phyloP scores from a whole-genome alignment of 2,888 invertebrate species.

The Nasonovia ribisnigri region DNA sequence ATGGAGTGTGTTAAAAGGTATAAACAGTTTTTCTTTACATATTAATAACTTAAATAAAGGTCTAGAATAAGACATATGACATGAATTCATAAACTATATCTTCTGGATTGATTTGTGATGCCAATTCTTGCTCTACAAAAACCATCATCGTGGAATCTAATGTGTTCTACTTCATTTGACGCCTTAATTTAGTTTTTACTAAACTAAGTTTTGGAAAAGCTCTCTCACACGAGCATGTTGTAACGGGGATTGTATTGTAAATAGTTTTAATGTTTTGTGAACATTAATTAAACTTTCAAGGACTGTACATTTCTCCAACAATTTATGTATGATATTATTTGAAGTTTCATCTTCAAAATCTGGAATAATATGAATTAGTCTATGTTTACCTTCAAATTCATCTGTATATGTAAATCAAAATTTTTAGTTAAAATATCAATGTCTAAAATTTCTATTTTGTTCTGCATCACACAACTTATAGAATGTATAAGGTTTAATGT shows the following conservation, averaged over 20 bases:
- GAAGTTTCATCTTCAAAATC: not conserved
- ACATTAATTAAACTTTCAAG: not conserved
- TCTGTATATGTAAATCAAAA: not conserved
- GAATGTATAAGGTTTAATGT: not conserved
- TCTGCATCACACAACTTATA: not conserved
- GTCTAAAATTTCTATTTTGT: not conserved
- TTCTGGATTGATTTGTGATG: not conserved
- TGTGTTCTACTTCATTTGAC: not conserved
- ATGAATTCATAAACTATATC: not conserved
- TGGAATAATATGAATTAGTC: not conserved
- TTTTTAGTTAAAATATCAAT: too few species aligned
- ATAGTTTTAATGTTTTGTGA: not conserved
- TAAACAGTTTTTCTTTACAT: too few species aligned
- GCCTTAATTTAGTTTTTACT: conserved; percentile 10
- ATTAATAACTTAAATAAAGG: too few species aligned
- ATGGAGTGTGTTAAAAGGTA: too few species aligned
- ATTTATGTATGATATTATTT: not conserved
- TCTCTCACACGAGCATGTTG: not conserved
- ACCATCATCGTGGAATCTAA: not conserved
- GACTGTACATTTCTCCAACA: not conserved
- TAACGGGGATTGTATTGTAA: too few species aligned
- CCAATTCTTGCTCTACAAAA: conserved; percentile 2
- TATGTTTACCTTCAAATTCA: conserved; percentile 5
- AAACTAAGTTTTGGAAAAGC: not conserved
- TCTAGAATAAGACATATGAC: too few species aligned